A percentile compares a stretch with the other conserved stretches of the same genome.
Evolutionary conservation across 2,888 invertebrate genomes (phyloP).

Genomic region (Lasioglossum villosulum): DNA sequence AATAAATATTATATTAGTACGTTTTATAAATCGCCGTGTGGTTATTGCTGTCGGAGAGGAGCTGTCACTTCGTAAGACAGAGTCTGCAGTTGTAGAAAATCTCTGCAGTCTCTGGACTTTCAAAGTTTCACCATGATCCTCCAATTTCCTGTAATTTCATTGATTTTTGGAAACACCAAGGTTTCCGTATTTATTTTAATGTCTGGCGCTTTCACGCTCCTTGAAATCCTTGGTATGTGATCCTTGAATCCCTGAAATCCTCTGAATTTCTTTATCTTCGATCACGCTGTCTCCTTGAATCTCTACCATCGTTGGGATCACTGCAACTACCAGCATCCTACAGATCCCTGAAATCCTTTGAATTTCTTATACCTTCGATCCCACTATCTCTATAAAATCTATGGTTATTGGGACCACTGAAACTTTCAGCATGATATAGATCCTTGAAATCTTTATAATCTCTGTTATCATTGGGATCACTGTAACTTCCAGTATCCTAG

Average conservation of each 20-base stretch:
- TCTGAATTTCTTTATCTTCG: background rate
- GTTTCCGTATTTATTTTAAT: too few species aligned
- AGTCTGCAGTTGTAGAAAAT: background rate
- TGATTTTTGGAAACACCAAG: background rate
- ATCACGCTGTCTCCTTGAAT: too few species aligned
- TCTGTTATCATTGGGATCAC: too few species aligned
- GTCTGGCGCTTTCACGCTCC: too few species aligned
- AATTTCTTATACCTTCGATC: too few species aligned
- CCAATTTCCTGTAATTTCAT: background rate
- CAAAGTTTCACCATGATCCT: background rate
- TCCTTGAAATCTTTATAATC: background rate
- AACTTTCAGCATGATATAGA: background rate
- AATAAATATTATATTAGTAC: conserved; percentile 85
- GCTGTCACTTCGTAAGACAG: background rate
- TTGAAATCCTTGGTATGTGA: too few species aligned
- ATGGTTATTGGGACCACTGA: too few species aligned
- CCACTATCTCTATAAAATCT: too few species aligned
- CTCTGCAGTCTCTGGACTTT: background rate
- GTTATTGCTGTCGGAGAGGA: background rate
- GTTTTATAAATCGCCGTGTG: conserved; percentile 81
- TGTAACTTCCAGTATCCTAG: background rate
- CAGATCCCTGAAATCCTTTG: too few species aligned
- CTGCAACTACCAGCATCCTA: background rate
- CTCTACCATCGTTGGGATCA: background rate
- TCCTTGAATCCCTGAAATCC: background rate